Base-by-base conservation (phyloP, 2,888 invertebrate genomes). In the Crepidodera aurea region DNA sequence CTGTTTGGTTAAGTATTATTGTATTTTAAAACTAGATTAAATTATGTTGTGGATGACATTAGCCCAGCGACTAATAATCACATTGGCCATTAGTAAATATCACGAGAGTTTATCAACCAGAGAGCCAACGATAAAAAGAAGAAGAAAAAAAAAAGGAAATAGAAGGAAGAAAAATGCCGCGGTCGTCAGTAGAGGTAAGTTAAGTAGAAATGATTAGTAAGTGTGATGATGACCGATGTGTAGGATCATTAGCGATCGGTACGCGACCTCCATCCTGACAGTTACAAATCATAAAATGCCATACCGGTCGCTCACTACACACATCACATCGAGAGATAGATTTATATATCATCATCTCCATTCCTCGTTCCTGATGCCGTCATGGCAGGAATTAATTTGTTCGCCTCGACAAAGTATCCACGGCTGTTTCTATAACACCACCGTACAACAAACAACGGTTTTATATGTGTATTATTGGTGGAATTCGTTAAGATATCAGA, bases 191-290 rank as follows among this genome's bases (percentile, higher is more conserved):
- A 29, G 15, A 18, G 16, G 8, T 8, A 48, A 55, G 60, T 53
- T 57, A 51, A 64, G 51, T 46, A 53, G 44, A 64, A 56, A 55
- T 63, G 59, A 64, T 64, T 64, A 60, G 60, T 60, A 51, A 50
- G 61, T 68, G 60, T 60, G 66, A 65, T 66, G 69, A 57, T 57
- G 57, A 57, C 37, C 57, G 57, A 57, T 57, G 57, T 39, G 48
- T 57, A 50, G 73, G 74, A 73, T 75, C 75, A 76, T 76, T 75
- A 75, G 71, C 74, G 46, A 74, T 71, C 72, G 71, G 65, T 60
- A 65, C 64, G 60, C 71, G 74, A 73, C 74, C 73, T 73, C 71
- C 67, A 68, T 65, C 67, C 68, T 71, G 74, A 75, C 73, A 70
- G 69, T 69, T 65, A 73, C 71, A 71, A 73, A 73, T 73, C 68